Percentiles rank a stretch among this genome's conserved stretches.
These are phyloP conservation scores for Sitobion miscanthi DNA, from an alignment of 1,140 invertebrate genomes.

Conservation along the genomic window DNA sequence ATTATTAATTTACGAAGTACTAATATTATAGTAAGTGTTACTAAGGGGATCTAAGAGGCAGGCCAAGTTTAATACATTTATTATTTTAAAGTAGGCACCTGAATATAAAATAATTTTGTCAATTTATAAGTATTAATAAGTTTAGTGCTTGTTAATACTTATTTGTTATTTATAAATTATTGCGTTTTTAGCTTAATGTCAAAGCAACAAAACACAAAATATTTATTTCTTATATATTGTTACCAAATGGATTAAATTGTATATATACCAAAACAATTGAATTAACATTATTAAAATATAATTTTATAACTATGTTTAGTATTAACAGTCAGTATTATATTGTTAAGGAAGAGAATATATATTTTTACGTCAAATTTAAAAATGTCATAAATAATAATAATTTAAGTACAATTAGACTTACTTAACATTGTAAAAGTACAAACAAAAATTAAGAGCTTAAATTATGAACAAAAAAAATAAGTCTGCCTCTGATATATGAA, in stretches of 20 bases:
- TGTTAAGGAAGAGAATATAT: background rate
- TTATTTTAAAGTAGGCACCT: background rate
- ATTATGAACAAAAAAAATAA: slow-evolving; percentile 22
- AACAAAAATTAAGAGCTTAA: slow-evolving; percentile 24
- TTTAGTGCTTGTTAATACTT: background rate
- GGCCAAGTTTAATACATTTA: background rate
- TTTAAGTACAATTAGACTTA: background rate
- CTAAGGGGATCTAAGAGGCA: slow-evolving; percentile 7
- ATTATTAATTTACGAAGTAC: background rate
- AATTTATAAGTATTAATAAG: background rate
- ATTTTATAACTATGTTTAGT: background rate
- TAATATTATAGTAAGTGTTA: slow-evolving; percentile 22
- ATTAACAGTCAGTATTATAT: slow-evolving; percentile 19
- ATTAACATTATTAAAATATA: background rate
- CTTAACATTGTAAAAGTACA: slow-evolving; percentile 34
- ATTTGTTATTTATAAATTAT: background rate
- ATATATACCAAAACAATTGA: background rate
- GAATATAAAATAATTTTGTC: background rate
- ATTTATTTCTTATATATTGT: background rate
- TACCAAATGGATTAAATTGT: slow-evolving; percentile 17
- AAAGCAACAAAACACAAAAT: background rate
- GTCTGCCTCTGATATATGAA: slow-evolving; percentile 39
- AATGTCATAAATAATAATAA: background rate
- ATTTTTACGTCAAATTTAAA: background rate
- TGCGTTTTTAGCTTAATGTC: background rate